A percentile compares a stretch with the other conserved stretches of the same genome.
Conservation (phyloP, 2,888 invertebrate species). For the Drosophila anomelani region DNA sequence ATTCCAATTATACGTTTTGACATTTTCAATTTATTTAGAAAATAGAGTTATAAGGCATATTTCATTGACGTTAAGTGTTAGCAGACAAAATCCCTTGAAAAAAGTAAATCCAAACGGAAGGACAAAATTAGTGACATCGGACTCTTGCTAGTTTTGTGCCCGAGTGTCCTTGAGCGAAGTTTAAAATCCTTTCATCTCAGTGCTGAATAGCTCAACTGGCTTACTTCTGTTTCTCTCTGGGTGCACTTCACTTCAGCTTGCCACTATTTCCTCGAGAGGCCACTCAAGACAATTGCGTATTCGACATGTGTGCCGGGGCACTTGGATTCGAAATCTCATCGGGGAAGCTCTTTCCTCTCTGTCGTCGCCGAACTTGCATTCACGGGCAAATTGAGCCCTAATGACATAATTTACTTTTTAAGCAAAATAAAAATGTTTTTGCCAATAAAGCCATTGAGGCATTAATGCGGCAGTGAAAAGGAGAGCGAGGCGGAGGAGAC, state of each 20-base stretch:
- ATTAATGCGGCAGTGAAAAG: slow-evolving; percentile 58
- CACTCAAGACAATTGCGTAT: slow-evolving; percentile 47
- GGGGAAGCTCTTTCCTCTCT: neutral
- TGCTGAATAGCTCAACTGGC: slow-evolving; percentile 36
- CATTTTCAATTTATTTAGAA: neutral
- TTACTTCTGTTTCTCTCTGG: slow-evolving; percentile 14
- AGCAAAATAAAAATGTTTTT: slow-evolving; percentile 44
- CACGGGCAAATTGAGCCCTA: slow-evolving; percentile 61
- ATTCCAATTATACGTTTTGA: too few species aligned
- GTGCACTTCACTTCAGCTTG: slow-evolving; percentile 21
- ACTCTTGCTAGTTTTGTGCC: slow-evolving; percentile 5
- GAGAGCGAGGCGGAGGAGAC: neutral
- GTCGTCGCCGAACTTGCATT: slow-evolving; percentile 21
- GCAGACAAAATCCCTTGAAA: too few species aligned
- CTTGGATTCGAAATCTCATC: slow-evolving; percentile 35
- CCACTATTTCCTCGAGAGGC: slow-evolving; percentile 31
- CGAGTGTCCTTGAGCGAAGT: slow-evolving; percentile 25
- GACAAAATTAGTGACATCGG: slow-evolving; percentile 18
- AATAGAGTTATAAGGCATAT: too few species aligned
- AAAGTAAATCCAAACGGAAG: slow-evolving; percentile 1
- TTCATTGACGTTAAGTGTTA: neutral
- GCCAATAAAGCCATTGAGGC: slow-evolving; percentile 70
- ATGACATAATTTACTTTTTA: slow-evolving; percentile 72
- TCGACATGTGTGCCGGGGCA: slow-evolving; percentile 49
- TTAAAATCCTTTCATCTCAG: slow-evolving; percentile 29